Conservation (phyloP, 1,140 invertebrate genomes). For the Zaprionus africanus region DNA sequence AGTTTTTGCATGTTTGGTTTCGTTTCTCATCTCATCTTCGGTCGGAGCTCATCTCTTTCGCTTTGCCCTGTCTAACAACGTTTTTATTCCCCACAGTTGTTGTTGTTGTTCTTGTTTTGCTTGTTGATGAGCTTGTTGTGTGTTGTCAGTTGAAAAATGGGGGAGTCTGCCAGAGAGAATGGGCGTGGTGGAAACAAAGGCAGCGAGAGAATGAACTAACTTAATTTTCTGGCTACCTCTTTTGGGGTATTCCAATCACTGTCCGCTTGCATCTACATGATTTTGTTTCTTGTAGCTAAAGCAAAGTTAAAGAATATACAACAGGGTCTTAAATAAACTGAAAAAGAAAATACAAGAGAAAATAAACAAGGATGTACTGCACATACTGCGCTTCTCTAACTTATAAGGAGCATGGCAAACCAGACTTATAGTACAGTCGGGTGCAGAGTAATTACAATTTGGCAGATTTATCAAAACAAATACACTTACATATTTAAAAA, state of each 20-base stretch:
- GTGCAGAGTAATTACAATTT: no score
- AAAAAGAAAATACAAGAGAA: background rate
- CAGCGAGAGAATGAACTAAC: constrained; percentile 16
- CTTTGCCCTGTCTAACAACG: constrained; percentile 24
- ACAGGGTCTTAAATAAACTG: background rate
- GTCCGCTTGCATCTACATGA: background rate
- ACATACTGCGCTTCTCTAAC: no score
- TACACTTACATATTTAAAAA: no score
- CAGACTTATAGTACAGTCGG: no score
- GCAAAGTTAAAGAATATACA: background rate
- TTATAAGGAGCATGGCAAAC: no score
- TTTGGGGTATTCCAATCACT: constrained; percentile 24
- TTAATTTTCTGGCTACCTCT: constrained; percentile 17
- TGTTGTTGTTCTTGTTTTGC: constrained; percentile 34
- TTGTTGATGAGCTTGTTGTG: constrained; percentile 52
- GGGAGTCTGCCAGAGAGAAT: background rate
- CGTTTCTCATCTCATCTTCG: constrained; percentile 1
- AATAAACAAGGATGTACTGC: background rate
- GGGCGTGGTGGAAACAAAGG: constrained; percentile 1
- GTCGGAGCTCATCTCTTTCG: constrained; percentile 9
- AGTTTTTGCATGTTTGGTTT: constrained; percentile 32
- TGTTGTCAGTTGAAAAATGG: constrained; percentile 16
- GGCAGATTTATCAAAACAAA: no score
- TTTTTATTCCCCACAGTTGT: constrained; percentile 19
- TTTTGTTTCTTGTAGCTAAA: constrained; percentile 5